Percentiles rank a stretch among this genome's conserved stretches.
These are phyloP conservation scores for Ptychoptera albimana DNA, from an alignment of 2,888 invertebrate species.

Conservation along the genomic window DNA sequence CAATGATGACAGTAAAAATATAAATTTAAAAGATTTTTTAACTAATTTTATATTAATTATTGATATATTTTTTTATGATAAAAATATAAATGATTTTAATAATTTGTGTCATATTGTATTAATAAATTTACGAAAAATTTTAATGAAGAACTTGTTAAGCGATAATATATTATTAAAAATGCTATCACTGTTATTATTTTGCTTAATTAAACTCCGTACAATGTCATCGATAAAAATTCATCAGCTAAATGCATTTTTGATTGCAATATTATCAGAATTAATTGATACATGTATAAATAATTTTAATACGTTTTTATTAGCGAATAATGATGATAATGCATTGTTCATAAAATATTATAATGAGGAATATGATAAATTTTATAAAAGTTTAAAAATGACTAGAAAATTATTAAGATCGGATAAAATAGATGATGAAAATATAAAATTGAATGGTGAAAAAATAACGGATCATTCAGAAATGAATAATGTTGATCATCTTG, in stretches of 20 bases:
- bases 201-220: conserved; percentile 57
- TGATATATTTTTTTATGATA: conserved; percentile 34
- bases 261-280: conserved; percentile 54
- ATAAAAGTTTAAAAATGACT: too few relatives aligned
- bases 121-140: conserved; percentile 55
- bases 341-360: too few relatives aligned
- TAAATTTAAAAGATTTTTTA: conserved; percentile 33
- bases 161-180: conserved; percentile 46
- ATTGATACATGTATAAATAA: conserved; percentile 34
- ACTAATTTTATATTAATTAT: conserved; percentile 33
- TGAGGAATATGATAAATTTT: too few relatives aligned
- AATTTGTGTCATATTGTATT: conserved; percentile 51
- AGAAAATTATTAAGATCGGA: too few relatives aligned
- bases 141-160: conserved; percentile 26
- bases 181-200: conserved; percentile 63
- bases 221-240: conserved; percentile 64
- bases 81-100: conserved; percentile 45
- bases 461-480: too few relatives aligned
- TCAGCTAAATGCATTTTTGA: conserved; percentile 66
- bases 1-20: conserved; percentile 24
- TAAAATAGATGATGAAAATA: too few relatives aligned
- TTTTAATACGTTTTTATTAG: conserved; percentile 24
- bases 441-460: too few relatives aligned
- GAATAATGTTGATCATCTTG: too few relatives aligned
- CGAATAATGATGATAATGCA: conserved; percentile 9